Conservation (phyloP, 2,113 vertebrate genomes). For the Irena cyanogastra region DNA sequence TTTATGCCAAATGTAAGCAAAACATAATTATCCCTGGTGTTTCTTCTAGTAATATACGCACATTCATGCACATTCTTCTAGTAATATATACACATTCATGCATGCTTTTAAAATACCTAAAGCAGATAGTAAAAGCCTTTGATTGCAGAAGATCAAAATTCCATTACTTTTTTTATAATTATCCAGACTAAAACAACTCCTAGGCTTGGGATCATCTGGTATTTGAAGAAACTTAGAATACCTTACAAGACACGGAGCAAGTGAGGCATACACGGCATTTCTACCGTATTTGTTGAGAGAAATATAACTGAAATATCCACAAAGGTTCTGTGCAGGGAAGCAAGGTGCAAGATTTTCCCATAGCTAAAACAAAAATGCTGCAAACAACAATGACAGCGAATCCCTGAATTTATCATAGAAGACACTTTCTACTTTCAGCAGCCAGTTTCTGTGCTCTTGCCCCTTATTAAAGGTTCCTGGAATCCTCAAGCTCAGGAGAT, state of each 20-base stretch:
- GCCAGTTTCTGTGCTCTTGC: not conserved
- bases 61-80: not conserved
- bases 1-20: not conserved
- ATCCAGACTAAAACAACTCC: not conserved
- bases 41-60: not conserved
- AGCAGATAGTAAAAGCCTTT: not conserved
- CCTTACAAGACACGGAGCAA: not conserved
- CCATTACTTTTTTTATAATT: not conserved
- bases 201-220: not conserved
- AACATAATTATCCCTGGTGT: not conserved
- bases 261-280: not conserved
- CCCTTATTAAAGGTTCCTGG: slow-evolving; percentile 13
- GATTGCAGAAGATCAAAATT: not conserved
- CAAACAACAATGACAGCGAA: not conserved
- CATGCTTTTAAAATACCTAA: not conserved
- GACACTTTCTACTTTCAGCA: not conserved
- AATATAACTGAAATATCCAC: not conserved
- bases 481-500: slow-evolving; percentile 1
- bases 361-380: not conserved
- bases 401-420: not conserved
- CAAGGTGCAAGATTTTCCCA: not conserved
- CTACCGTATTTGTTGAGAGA: not conserved
- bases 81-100: not conserved
- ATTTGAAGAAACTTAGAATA: not conserved
- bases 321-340: not conserved